phyloP scores from a whole-genome alignment of 2,113 vertebrate species.

The Triplophysa siluroides region DNA sequence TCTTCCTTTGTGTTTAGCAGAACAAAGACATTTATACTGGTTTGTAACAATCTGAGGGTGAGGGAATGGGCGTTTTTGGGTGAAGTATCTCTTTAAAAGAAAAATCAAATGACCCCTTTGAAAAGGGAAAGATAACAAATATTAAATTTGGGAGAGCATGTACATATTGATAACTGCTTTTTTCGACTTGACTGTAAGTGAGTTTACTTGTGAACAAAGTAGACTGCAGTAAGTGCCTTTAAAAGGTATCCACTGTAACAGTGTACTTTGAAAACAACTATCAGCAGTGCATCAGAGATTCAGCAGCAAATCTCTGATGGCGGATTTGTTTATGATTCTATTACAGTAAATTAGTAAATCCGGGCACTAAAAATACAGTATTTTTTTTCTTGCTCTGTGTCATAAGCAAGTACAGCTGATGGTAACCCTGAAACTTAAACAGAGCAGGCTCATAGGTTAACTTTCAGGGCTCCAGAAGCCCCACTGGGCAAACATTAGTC shows the following conservation, averaged over 20 bases:
- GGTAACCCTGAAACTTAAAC: constrained; percentile 58
- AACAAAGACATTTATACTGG: too few species aligned
- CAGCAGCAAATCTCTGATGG: constrained; percentile 48
- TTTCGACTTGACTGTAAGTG: constrained; percentile 55
- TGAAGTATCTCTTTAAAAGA: constrained; percentile 8
- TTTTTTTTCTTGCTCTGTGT: constrained; percentile 48
- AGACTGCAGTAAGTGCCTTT: constrained; percentile 34
- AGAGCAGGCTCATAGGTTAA: constrained; percentile 54
- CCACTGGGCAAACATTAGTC: constrained; percentile 41
- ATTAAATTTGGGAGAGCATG: constrained; percentile 18
- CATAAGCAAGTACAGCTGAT: constrained; percentile 46
- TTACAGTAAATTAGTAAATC: constrained; percentile 35
- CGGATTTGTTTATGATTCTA: constrained; percentile 36
- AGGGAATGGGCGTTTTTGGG: too few species aligned
- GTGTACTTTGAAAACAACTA: constrained; percentile 46
- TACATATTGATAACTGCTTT: constrained; percentile 17
- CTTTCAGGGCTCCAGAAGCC: constrained; percentile 58
- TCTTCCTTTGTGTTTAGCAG: too few species aligned
- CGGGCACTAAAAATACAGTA: constrained; percentile 47
- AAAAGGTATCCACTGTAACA: not conserved
- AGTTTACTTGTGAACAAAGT: constrained; percentile 33
- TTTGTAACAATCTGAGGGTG: too few species aligned
- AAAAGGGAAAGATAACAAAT: constrained; percentile 3
- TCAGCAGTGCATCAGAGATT: constrained; percentile 6
- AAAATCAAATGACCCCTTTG: constrained; percentile 53